Evolutionary conservation across 2,113 vertebrate genomes (phyloP).

Genomic region (Equus quagga): DNA sequence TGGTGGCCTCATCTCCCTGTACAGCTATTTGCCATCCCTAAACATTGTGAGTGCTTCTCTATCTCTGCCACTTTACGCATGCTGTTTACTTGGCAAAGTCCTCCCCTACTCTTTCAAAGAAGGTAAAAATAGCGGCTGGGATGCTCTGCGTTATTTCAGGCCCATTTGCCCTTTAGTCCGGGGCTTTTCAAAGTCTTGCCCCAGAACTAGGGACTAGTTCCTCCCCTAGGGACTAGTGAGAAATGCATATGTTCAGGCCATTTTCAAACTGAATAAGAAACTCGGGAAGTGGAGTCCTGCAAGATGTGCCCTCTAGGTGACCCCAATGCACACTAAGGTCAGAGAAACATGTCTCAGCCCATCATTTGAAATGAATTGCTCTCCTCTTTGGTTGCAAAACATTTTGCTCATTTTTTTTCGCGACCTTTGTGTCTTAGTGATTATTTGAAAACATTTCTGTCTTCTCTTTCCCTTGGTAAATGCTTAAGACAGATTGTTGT

Average conservation of each 20-base stretch:
- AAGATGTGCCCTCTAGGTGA: not conserved
- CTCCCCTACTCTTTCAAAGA: not conserved
- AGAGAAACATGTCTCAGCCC: not conserved
- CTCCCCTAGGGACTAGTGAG: not conserved
- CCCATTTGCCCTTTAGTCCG: not conserved
- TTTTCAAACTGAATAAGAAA: not conserved
- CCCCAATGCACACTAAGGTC: not conserved
- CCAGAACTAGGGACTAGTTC: not conserved
- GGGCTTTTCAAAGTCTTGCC: not conserved
- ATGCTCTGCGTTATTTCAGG: not conserved
- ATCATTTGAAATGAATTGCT: not conserved
- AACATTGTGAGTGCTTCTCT: not conserved
- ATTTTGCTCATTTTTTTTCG: not conserved
- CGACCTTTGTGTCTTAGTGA: not conserved
- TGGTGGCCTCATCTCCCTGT: not conserved
- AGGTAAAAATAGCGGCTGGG: not conserved
- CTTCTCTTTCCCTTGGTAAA: not conserved
- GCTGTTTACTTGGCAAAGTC: not conserved
- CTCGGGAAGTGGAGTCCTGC: not conserved
- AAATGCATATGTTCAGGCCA: not conserved
- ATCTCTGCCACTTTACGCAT: not conserved
- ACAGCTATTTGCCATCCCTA: not conserved
- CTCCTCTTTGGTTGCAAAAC: not conserved
- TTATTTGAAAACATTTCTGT: not conserved
- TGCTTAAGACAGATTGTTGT: not conserved